Evolutionary conservation across 2,113 vertebrate genomes (phyloP), one percentile per base, ranked within the genome.

Genomic region (Rhipidura dahli): DNA sequence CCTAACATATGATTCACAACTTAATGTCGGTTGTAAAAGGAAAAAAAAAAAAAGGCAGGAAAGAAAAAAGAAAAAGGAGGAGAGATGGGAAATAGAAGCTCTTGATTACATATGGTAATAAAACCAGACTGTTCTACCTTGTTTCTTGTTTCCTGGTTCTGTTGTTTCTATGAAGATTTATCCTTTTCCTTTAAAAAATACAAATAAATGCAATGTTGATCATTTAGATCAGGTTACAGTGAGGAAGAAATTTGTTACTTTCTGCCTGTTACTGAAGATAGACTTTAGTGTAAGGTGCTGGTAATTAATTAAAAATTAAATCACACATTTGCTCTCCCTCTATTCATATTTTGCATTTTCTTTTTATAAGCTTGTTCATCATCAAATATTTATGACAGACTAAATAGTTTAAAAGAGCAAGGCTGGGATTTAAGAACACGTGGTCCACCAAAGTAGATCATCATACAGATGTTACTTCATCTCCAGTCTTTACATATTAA

Each of bases 1-100:
- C 98, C 97, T 99, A 99, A 99, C 98, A 98, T 99, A 98, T 97
- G 98, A 99, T 98, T 99, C 99, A 99, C 97, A 97, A 98, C 96
- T 98, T 98, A 99, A 98, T 99, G 98, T 99, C 98, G 96, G 98
- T 98, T 99, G 98, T 99, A 98, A 98, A 98, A 98, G 96, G 87
- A 97, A 76, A 59, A 3, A 49, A 47, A 47, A 21, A 26, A 10
- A 44, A 39, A 63, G n/a, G 33, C 26, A 88, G 89, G 63, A 75
- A 75, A 69, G 6, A 61, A 69, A 61, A 56, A 82, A 65, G 31
- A 59, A 71, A 54, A 78, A 91, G 63, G 47, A 84, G 68, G 95
- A 96, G 53, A 96, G 88, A 73, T 59, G 50, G n/a, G 60, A 84
- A 95, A 94, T 89, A 97, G 97, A 98, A 98, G 94, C 96, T 99